Percentiles rank a stretch among this genome's conserved stretches.
These are phyloP conservation scores for Podargus strigoides DNA, from an alignment of 2,797 vertebrate genomes.

Conservation along the genomic window DNA sequence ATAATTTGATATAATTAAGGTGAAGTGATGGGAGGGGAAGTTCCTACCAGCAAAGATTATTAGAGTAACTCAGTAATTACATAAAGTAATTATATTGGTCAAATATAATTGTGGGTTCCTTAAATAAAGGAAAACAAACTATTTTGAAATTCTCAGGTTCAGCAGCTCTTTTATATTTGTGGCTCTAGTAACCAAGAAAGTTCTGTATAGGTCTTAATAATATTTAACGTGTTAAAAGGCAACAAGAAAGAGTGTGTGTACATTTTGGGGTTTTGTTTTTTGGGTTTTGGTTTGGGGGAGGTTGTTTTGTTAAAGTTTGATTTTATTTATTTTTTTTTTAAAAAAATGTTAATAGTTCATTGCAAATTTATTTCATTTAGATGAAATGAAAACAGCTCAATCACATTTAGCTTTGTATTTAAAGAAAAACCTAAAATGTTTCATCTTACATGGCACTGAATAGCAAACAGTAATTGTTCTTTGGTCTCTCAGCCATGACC, in stretches of 20 bases:
- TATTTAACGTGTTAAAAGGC: background rate
- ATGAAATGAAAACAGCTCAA: background rate
- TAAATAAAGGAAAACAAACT: background rate
- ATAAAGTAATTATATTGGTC: background rate
- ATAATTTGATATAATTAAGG: background rate
- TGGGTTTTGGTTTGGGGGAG: background rate
- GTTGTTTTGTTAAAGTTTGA: too few species aligned
- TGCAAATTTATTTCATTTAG: background rate
- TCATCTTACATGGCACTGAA: slow-evolving; percentile 36
- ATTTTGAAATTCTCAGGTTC: background rate
- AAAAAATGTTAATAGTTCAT: background rate
- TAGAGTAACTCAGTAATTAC: background rate
- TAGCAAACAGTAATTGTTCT: slow-evolving; percentile 67
- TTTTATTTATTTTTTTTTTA: too few species aligned
- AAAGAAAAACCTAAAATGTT: slow-evolving; percentile 38
- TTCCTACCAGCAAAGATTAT: background rate
- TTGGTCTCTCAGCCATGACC: slow-evolving; percentile 73
- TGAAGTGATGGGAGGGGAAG: background rate
- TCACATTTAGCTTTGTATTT: background rate
- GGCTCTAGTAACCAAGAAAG: background rate
- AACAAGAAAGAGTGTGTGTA: background rate
- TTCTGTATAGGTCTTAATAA: background rate
- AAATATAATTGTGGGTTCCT: background rate
- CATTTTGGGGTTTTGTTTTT: background rate
- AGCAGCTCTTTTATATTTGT: background rate